A percentile compares a stretch with the other conserved stretches of the same genome.
Conservation (phyloP, 2,888 invertebrate genomes). For the Smittia sp. region DNA sequence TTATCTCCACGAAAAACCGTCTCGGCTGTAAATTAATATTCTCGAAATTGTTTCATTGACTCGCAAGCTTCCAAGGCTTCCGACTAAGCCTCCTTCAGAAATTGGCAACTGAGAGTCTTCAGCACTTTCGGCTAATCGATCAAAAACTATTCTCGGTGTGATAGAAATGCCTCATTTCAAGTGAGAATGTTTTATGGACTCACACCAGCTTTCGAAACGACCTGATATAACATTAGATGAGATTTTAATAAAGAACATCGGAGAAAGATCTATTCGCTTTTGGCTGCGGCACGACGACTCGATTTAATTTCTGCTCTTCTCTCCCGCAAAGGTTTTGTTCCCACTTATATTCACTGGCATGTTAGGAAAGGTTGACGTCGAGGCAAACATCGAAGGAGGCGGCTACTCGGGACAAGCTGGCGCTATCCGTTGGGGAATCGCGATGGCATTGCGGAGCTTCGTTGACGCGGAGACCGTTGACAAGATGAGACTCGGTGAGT, state of each 20-base stretch:
- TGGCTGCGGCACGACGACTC: neutral
- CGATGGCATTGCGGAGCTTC: conserved; percentile 80
- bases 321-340: conserved; percentile 64
- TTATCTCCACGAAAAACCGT: neutral
- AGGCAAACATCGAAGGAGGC: conserved; percentile 69
- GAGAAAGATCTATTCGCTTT: neutral
- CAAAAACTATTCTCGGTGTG: neutral
- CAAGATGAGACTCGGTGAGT: conserved; percentile 78
- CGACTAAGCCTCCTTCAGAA: neutral
- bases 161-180: too few species aligned
- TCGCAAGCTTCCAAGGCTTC: too few species aligned
- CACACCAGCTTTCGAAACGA: neutral
- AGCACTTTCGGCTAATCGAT: neutral
- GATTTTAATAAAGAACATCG: conserved; percentile 4
- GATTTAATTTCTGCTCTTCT: neutral
- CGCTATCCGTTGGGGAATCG: conserved; percentile 81
- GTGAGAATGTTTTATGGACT: neutral
- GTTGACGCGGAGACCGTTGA: conserved; percentile 72
- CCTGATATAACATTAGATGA: neutral
- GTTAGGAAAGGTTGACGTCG: conserved; percentile 77
- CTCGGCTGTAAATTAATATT: too few species aligned
- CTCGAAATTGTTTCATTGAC: too few species aligned
- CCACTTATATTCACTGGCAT: conserved; percentile 78
- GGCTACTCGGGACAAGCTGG: conserved; percentile 83
- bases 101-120: neutral